These are phyloP conservation scores for Semicossyphus pulcher DNA, from an alignment of 2,113 vertebrate species.

Conservation along the genomic window DNA sequence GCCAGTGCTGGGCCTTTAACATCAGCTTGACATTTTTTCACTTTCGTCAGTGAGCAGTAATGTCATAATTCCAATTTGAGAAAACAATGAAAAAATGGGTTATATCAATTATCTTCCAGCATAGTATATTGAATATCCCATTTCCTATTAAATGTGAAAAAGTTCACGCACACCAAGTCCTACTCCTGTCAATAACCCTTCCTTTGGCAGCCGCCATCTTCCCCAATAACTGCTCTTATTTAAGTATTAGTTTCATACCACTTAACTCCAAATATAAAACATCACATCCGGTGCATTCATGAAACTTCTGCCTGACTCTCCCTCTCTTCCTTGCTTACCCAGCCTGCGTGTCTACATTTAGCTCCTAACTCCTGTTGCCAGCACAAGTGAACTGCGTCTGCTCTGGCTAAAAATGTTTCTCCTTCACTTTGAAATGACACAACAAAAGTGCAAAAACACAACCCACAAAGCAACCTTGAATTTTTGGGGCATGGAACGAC, in stretches of 20 bases:
- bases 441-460: slow-evolving; percentile 7
- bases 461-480: slow-evolving; percentile 6
- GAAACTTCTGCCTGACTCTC: not conserved
- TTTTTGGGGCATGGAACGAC: slow-evolving; percentile 1
- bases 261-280: too few species aligned
- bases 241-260: too few species aligned
- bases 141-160: too few species aligned
- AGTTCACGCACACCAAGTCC: too few species aligned
- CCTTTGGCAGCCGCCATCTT: too few species aligned
- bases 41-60: slow-evolving; percentile 8
- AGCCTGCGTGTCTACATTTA: slow-evolving; percentile 1
- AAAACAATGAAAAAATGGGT: not conserved
- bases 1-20: not conserved
- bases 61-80: not conserved
- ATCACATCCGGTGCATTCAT: too few species aligned
- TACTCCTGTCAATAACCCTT: too few species aligned
- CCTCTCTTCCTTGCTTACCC: not conserved
- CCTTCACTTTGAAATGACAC: slow-evolving; percentile 22
- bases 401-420: slow-evolving; percentile 21
- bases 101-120: not conserved
- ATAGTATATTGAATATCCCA: too few species aligned
- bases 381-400: slow-evolving; percentile 5
- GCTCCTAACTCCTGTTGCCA: not conserved
- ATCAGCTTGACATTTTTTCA: not conserved
- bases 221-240: too few species aligned